Evolutionary conservation across 2,797 vertebrate species (phyloP).

Genomic region (Squalus acanthias): DNA sequence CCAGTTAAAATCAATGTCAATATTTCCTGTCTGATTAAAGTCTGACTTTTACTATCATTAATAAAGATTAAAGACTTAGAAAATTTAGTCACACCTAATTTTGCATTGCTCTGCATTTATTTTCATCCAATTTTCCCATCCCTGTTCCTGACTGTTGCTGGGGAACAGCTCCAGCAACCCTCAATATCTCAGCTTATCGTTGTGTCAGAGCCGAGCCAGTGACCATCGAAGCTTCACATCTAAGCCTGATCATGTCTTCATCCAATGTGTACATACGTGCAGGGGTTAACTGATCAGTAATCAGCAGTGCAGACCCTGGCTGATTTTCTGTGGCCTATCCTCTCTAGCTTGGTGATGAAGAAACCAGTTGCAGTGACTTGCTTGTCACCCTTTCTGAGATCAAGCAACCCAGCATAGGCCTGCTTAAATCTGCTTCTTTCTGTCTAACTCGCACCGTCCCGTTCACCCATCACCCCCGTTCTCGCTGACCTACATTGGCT

Average conservation of each 20-base stretch:
- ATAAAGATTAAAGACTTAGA: background rate
- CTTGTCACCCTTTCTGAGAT: background rate
- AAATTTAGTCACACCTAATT: background rate
- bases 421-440: background rate
- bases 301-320: background rate
- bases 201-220: background rate
- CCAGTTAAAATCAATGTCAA: background rate
- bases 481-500: background rate
- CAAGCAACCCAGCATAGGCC: background rate
- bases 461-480: background rate
- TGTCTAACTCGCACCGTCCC: background rate
- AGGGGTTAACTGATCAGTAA: background rate
- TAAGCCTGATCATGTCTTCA: background rate
- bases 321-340: background rate
- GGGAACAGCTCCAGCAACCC: background rate
- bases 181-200: background rate
- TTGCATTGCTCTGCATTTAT: background rate
- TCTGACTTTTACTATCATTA: background rate
- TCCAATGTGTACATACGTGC: background rate
- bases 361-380: background rate
- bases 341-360: background rate
- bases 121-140: background rate
- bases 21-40: background rate
- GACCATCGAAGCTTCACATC: background rate
- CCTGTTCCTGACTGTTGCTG: background rate